Evolutionary conservation across 2,113 vertebrate species (phyloP), one percentile per base, ranked within the genome.

Genomic region (Chamaea fasciata): DNA sequence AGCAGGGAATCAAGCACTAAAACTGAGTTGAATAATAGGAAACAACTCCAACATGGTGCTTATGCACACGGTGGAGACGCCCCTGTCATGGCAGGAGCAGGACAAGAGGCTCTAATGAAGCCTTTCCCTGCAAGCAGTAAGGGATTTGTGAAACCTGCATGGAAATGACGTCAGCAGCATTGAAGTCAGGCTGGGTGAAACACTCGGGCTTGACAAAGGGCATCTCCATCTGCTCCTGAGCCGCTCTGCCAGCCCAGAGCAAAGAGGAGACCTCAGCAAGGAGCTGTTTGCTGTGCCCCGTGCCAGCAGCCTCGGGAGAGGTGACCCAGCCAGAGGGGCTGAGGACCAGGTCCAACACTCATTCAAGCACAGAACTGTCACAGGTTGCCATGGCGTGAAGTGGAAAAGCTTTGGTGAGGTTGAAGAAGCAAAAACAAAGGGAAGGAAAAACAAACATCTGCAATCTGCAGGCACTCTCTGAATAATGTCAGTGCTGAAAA

Each of bases 341-440:
- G 18, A 82, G 60, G 44, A 87, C 11, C 24, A 27, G 68, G 20
- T 62, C 89, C 71, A 74, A 47, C 39, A 28, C 59, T 70, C 62
- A 22, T 27, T 33, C 76, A 14, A 35, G 31, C 22, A 4, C 0
- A 0, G 39, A 91, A 62, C 26, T 42, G 35, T 18, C 64, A 52
- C 80, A 70, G 26, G 44, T 44, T 78, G 73, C 77, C 76, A n/a
- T 10, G 3, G 68, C 0, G 8, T 50, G 74, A 87, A 94, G 69
- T 79, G 80, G 77, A 89, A 94, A 87, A 91, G 53, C 70, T 65
- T 69, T 4, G 5, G 49, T 21, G 37, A 95, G 60, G 63, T 15
- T 86, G 84, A 92, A 77, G 71, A 57, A 88, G 33, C 63, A 80
- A 91, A 88, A 81, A 82, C 63, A 95, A 96, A 95, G 33, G 52